phyloP scores from a whole-genome alignment of 2,888 invertebrate species.

The Cheiracanthium punctorium region DNA sequence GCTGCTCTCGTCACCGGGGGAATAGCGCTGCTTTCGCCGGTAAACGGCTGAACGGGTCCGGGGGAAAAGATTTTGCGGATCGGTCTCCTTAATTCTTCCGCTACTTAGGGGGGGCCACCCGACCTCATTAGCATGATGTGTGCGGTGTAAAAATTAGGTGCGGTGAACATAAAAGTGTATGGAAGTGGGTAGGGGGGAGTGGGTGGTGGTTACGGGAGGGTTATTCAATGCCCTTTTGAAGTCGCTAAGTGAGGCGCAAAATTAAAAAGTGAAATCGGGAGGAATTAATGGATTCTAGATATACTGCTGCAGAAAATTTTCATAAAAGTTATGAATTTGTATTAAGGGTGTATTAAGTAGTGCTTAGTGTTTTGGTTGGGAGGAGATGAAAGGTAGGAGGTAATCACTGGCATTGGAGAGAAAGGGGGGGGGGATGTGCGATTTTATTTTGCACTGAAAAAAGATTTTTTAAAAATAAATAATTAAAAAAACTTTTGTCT shows the following conservation, averaged over 20 bases:
- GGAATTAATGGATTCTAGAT: not conserved
- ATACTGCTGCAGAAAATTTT: not conserved
- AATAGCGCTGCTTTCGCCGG: not conserved
- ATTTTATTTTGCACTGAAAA: no score
- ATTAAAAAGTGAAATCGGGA: not conserved
- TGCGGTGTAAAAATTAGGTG: not conserved
- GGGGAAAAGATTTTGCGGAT: not conserved
- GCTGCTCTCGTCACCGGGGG: not conserved
- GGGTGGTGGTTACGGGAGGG: no score
- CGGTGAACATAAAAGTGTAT: not conserved
- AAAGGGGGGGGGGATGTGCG: no score
- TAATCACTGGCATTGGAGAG: no score
- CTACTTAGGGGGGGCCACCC: not conserved
- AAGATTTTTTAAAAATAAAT: no score
- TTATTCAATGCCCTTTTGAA: not conserved
- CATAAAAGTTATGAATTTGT: conserved; percentile 1
- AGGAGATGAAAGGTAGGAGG: not conserved
- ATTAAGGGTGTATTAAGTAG: not conserved
- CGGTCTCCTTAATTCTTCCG: not conserved
- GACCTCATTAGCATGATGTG: not conserved
- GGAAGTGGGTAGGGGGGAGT: no score
- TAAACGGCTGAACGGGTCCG: not conserved
- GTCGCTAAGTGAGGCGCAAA: not conserved
- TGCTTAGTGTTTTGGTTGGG: no score
- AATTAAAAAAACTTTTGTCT: no score